Evolutionary conservation across 2,113 vertebrate species (phyloP).

Genomic region (Amphiprion percula): DNA sequence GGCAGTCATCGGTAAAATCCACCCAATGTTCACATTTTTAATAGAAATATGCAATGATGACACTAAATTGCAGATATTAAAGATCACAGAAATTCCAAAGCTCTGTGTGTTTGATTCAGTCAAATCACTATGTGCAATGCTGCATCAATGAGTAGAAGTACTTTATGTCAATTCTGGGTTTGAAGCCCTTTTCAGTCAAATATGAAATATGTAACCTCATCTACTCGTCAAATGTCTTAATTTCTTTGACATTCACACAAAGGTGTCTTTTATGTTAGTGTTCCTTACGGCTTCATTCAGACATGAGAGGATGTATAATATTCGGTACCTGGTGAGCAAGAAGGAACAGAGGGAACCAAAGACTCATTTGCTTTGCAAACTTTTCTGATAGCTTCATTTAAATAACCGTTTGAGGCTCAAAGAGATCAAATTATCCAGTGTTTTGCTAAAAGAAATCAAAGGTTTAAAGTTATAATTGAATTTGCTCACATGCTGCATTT

Average conservation of each 20-base stretch:
- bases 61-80: background rate
- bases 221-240: background rate
- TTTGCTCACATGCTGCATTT: too few relatives aligned
- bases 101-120: background rate
- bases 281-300: background rate
- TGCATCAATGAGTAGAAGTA: background rate
- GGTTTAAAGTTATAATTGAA: too few relatives aligned
- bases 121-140: background rate
- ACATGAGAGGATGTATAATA: background rate
- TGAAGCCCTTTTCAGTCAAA: background rate
- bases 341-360: too few relatives aligned
- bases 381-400: background rate
- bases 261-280: background rate
- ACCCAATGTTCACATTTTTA: background rate
- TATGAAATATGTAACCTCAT: background rate
- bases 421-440: background rate
- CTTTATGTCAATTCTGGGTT: background rate
- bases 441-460: background rate
- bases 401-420: background rate
- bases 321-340: too few relatives aligned
- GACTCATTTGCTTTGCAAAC: too few relatives aligned
- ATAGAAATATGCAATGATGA: background rate
- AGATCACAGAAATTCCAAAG: background rate
- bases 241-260: background rate
- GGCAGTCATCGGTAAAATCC: background rate